These are phyloP conservation scores for Lepidocyrtinus sp. DNA, from an alignment of 2,888 invertebrate species.

Conservation along the genomic window DNA sequence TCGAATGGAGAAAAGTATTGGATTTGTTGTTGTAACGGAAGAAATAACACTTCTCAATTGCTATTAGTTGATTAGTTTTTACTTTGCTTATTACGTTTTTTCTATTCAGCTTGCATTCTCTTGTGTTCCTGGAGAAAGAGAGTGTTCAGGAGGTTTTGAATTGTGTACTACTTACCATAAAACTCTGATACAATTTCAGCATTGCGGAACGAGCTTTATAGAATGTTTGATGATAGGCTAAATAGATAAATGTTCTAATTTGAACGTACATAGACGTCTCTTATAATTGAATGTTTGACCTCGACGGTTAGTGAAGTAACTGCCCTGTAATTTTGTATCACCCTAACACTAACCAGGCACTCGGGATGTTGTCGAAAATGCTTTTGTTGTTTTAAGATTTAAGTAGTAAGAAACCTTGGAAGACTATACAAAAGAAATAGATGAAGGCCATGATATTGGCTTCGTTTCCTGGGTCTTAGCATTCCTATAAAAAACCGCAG, in stretches of 20 bases:
- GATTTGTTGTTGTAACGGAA: conserved; percentile 25
- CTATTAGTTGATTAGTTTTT: conserved; percentile 42
- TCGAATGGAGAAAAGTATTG: conserved; percentile 11
- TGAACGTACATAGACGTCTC: no score
- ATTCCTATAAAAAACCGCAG: neutral
- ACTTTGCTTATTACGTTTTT: no score
- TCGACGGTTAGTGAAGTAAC: no score
- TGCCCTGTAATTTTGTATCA: no score
- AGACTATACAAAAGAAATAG: no score
- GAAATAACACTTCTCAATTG: conserved; percentile 30
- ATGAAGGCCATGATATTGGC: no score
- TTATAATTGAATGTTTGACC: no score
- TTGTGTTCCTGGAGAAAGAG: neutral
- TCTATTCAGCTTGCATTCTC: neutral
- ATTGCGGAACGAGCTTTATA: no score
- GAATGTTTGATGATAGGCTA: neutral
- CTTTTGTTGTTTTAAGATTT: conserved; percentile 15
- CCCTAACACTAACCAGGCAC: no score
- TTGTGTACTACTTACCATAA: conserved; percentile 22
- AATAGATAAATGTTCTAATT: neutral
- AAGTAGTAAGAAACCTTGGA: no score
- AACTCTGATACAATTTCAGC: no score
- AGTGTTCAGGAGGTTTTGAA: neutral
- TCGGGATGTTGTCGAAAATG: neutral
- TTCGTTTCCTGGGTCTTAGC: neutral